These are phyloP conservation scores for Neocrepidodera transversa DNA, from an alignment of 2,888 invertebrate genomes.

Conservation along the genomic window DNA sequence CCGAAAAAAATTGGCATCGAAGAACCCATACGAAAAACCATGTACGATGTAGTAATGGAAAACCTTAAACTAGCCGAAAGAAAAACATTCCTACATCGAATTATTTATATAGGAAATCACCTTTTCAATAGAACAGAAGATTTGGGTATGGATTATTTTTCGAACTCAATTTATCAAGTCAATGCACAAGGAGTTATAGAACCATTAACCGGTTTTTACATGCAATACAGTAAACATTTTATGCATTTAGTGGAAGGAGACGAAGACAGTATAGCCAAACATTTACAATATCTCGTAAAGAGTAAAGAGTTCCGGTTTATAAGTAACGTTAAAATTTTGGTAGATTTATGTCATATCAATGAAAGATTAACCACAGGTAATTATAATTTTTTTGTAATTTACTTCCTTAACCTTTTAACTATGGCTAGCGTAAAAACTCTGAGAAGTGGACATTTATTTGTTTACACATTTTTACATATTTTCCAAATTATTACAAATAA, in stretches of 20 bases:
- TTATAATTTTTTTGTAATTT: no score
- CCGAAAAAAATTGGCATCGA: slow-evolving; percentile 5
- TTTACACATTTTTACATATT: no score
- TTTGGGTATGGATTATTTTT: neutral
- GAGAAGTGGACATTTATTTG: no score
- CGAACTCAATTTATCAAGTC: neutral
- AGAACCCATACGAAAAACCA: slow-evolving; percentile 39
- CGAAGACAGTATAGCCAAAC: neutral
- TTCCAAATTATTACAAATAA: no score
- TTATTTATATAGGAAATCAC: slow-evolving; percentile 39
- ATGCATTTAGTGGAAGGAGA: slow-evolving; percentile 62
- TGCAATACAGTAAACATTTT: slow-evolving; percentile 63
- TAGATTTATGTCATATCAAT: neutral
- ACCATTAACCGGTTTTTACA: slow-evolving; percentile 55
- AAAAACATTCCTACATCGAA: slow-evolving; percentile 42
- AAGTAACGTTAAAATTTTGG: no score
- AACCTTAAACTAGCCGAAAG: slow-evolving; percentile 42
- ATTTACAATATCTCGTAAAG: no score
- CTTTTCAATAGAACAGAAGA: neutral
- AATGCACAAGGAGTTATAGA: no score
- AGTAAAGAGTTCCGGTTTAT: no score
- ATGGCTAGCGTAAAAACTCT: no score
- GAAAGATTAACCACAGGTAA: no score
- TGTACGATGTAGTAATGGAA: slow-evolving; percentile 38
- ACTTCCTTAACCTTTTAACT: no score